Conservation (phyloP, 2,888 invertebrate genomes). For the Pardosa pseudoannulata region DNA sequence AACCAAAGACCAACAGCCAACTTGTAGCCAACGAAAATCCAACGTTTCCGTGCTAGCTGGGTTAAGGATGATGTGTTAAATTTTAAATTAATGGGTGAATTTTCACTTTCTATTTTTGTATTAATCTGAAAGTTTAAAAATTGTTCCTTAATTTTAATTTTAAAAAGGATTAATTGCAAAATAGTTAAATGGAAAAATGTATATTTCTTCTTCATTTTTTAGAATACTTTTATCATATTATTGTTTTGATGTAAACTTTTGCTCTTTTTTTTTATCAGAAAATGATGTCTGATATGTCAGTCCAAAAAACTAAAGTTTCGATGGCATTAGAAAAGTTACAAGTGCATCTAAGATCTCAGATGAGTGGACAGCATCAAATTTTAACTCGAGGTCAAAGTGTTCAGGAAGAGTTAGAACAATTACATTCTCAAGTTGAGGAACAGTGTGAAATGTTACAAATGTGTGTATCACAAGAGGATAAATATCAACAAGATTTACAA, state of each 20-base stretch:
- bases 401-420: conserved; percentile 83
- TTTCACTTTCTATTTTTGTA: no score
- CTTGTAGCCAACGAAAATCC: no score
- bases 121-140: no score
- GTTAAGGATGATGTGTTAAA: no score
- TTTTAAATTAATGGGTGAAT: no score
- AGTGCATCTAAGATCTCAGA: conserved; percentile 90
- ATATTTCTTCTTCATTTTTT: no score
- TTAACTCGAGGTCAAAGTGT: conserved; percentile 85
- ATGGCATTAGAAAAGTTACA: conserved; percentile 92
- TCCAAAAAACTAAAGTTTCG: conserved; percentile 91
- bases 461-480: conserved; percentile 90
- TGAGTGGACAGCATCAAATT: conserved; percentile 85
- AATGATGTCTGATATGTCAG: conserved; percentile 89
- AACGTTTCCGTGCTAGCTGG: no score
- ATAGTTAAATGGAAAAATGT: no score
- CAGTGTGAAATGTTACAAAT: conserved; percentile 84
- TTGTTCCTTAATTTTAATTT: no score
- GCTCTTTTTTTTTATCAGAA: conserved; percentile 80
- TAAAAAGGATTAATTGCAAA: no score
- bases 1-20: no score
- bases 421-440: conserved; percentile 82
- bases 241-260: background rate
- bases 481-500: conserved; percentile 91
- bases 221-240: no score